Evolutionary conservation across 1,140 invertebrate genomes (phyloP), one percentile per base, ranked within the genome.

Genomic region (Pogonomyrmex barbatus): DNA sequence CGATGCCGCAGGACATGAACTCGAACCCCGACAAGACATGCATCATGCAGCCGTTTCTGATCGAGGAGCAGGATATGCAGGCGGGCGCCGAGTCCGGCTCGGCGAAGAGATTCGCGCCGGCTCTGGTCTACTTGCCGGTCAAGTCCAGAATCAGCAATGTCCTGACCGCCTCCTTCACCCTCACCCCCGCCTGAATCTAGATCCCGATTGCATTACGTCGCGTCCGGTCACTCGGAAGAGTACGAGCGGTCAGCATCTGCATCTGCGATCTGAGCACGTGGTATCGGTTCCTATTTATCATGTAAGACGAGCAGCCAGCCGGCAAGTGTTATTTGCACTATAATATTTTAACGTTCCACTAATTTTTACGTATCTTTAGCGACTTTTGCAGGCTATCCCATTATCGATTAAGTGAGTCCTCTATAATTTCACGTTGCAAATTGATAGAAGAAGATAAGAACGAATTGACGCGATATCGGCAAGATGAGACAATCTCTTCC

Each of bases 61-160:
- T 98, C 91, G 97, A 97, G 91, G 97, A 97, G 92, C 91, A 93
- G 17, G 92, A 94, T 33, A 73, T 88, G 88, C 90, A 91, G 65
- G 88, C 77, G 4, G 87, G 88, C 54, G 93, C 93, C 63, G 91
- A 93, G 12, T 94, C 93, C 14, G 90, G 60, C 70, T 88, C 85
- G 83, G 89, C 92, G 82, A 94, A 92, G 91, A 94, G 89, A 87
- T 97, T 99, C 94, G 96, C 98, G 82, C 98, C 98, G 42, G 98
- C 98, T 77, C 95, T 99, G 79, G 98, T 99, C 92, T 98, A 98
- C 95, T 96, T 99, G 93, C 98, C 98, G 60, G 98, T 99, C 79
- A 97, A 97, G 88, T 96, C 98, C 89, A 97, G 97, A 93, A 96
- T 98, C 87, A 97, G 96, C 90, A 96, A 97, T 91, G 96, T 97